Evolutionary conservation across 2,888 invertebrate species (phyloP).

Genomic region (Abrostola tripartita): DNA sequence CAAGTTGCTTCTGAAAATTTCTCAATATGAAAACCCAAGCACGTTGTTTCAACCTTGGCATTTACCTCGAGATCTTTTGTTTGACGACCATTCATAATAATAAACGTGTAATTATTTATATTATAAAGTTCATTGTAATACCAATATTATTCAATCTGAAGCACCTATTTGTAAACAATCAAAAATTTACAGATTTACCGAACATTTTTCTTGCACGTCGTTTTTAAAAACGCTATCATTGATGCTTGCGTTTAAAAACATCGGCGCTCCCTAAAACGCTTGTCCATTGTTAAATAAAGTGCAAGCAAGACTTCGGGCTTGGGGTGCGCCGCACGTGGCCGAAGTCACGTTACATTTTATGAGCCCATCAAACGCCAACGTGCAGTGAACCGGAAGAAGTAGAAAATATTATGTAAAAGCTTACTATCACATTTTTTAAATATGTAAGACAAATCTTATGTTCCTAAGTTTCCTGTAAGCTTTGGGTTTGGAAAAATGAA

Average conservation of each 20-base stretch:
- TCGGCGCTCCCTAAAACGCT: constrained; percentile 39
- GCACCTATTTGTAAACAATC: too few relatives aligned
- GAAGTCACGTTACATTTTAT: constrained; percentile 72
- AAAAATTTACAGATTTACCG: neutral
- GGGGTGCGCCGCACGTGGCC: constrained; percentile 44
- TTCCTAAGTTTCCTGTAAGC: too few relatives aligned
- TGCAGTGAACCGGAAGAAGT: constrained; percentile 67
- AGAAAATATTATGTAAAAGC: constrained; percentile 43
- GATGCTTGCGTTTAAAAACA: constrained; percentile 38
- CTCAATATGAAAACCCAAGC: neutral
- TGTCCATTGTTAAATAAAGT: constrained; percentile 40
- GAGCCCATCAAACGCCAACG: constrained; percentile 74
- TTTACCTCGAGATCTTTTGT: neutral
- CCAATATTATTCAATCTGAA: too few relatives aligned
- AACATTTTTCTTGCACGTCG: too few relatives aligned
- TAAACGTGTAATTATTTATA: neutral
- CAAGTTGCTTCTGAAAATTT: too few relatives aligned
- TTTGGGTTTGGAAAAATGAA: too few relatives aligned
- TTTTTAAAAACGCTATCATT: neutral
- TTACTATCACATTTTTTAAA: constrained; percentile 25
- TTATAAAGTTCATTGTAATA: neutral
- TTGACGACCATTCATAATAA: neutral
- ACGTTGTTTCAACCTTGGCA: neutral
- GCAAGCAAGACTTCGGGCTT: constrained; percentile 31
- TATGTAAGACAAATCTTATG: constrained; percentile 13